Conservation (phyloP, 2,113 vertebrate species). For the Serinus canaria region DNA sequence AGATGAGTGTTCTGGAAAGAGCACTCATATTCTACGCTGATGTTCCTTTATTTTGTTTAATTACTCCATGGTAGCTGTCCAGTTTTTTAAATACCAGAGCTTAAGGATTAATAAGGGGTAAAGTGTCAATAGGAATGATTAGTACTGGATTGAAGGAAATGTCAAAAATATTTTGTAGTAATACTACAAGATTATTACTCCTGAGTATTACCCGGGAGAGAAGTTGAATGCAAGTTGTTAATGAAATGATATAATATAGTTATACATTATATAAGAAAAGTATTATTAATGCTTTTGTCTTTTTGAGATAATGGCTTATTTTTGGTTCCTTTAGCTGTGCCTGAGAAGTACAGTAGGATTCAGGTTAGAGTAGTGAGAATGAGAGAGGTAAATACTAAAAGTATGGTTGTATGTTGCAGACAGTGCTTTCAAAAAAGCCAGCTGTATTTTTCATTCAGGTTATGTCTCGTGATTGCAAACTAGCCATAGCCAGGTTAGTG, state of each 20-base stretch:
- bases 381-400: not conserved
- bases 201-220: not conserved
- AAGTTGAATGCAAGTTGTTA: not conserved
- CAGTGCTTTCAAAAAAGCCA: not conserved
- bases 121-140: not conserved
- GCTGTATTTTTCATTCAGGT: not conserved
- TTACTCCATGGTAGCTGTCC: not conserved
- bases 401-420: not conserved
- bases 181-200: not conserved
- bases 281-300: not conserved
- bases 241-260: not conserved
- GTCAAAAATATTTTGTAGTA: not conserved
- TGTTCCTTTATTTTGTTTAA: not conserved
- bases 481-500: not conserved
- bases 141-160: not conserved
- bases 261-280: not conserved
- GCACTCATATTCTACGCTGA: not conserved
- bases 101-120: not conserved
- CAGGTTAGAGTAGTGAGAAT: not conserved
- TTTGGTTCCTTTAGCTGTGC: not conserved
- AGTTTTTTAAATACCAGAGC: not conserved
- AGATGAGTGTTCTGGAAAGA: not conserved
- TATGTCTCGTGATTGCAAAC: not conserved
- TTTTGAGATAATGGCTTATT: not conserved
- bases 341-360: not conserved